phyloP scores from a whole-genome alignment of 2,888 invertebrate species.

The Brenthis daphne region DNA sequence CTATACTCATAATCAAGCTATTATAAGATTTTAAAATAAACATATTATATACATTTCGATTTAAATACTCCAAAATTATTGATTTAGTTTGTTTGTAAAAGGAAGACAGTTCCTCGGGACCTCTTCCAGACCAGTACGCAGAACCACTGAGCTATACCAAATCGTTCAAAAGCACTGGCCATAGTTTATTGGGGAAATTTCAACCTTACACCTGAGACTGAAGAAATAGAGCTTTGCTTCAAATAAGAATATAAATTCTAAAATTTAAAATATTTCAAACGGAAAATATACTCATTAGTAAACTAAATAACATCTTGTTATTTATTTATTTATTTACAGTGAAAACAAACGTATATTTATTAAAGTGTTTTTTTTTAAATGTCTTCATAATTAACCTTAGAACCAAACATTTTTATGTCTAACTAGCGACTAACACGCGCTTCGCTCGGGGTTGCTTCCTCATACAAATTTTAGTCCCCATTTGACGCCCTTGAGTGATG shows the following conservation, averaged over 20 bases:
- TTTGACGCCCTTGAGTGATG: no score
- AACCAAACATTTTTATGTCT: no score
- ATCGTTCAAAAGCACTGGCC: conserved; percentile 34
- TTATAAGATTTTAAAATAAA: background rate
- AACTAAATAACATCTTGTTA: no score
- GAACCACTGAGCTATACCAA: conserved; percentile 42
- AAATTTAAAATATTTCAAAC: background rate
- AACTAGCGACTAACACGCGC: no score
- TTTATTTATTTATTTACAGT: no score
- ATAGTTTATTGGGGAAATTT: conserved; percentile 11
- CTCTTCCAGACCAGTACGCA: conserved; percentile 41
- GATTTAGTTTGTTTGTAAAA: conserved; percentile 25
- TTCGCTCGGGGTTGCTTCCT: no score
- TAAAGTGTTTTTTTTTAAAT: no score
- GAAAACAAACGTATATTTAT: no score
- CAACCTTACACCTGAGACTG: conserved; percentile 2
- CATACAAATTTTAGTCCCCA: no score
- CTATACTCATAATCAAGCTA: no score
- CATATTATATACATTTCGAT: background rate
- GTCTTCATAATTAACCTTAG: no score
- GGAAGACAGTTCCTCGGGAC: conserved; percentile 39
- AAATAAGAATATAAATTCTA: background rate
- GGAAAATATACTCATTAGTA: background rate
- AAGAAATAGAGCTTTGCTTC: conserved; percentile 1
- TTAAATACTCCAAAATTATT: conserved; percentile 16